phyloP scores from a whole-genome alignment of 2,113 vertebrate species.

The Patagioenas fasciata region DNA sequence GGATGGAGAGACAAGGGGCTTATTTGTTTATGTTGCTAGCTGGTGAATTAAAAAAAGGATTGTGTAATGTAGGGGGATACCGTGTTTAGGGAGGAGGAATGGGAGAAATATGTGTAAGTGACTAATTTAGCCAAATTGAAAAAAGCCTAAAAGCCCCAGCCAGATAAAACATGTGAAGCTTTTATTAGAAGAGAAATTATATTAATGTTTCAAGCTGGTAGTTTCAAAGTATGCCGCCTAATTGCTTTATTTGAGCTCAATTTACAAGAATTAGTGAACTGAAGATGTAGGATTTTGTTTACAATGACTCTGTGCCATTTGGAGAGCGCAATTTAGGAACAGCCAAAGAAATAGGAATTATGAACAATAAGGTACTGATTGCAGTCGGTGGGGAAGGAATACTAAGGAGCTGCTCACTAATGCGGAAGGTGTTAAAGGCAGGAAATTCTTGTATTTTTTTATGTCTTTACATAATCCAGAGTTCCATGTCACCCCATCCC shows the following conservation, averaged over 20 bases:
- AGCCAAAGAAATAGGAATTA: slow-evolving; percentile 63
- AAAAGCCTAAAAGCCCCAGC: neutral
- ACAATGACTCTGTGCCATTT: slow-evolving; percentile 57
- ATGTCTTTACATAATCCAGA: slow-evolving; percentile 42
- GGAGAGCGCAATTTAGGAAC: slow-evolving; percentile 55
- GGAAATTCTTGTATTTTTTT: slow-evolving; percentile 57
- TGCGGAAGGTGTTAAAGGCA: slow-evolving; percentile 57
- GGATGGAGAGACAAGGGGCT: neutral
- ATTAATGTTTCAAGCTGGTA: slow-evolving; percentile 59
- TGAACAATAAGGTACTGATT: slow-evolving; percentile 68
- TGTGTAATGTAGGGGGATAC: neutral
- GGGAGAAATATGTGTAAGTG: neutral
- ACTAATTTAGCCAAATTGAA: slow-evolving; percentile 1
- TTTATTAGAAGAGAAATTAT: slow-evolving; percentile 61
- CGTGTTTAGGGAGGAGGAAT: neutral
- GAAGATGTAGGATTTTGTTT: slow-evolving; percentile 66
- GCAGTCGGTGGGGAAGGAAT: slow-evolving; percentile 58
- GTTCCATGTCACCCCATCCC: neutral
- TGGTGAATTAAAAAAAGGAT: neutral
- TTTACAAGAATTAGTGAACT: slow-evolving; percentile 62
- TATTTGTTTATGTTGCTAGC: neutral
- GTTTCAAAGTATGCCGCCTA: slow-evolving; percentile 53
- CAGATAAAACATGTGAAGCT: slow-evolving; percentile 26
- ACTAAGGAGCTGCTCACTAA: slow-evolving; percentile 47
- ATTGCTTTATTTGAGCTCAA: slow-evolving; percentile 55